Conservation (phyloP, 2,797 vertebrate genomes). For the Spea hammondii region DNA sequence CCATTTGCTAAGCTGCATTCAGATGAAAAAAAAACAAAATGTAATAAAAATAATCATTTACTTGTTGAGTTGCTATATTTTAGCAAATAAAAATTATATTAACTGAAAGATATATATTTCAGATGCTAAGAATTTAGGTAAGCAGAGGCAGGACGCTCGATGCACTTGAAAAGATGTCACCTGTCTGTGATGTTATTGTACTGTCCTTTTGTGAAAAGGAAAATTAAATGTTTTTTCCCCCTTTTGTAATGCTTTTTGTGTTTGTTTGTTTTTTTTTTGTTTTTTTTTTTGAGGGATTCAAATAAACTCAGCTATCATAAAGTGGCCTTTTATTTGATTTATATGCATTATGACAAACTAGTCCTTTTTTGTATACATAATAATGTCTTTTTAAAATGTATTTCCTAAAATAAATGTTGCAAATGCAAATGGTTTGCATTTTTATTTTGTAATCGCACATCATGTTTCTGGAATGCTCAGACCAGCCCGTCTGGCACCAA, state of each 20-base stretch:
- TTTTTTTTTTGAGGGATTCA: constrained; percentile 55
- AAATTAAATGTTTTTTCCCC: constrained; percentile 26
- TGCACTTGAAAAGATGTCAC: constrained; percentile 59
- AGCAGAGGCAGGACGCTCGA: constrained; percentile 55
- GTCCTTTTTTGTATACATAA: constrained; percentile 82
- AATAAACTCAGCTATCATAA: constrained; percentile 61
- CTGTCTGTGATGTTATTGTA: constrained; percentile 50
- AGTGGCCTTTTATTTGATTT: constrained; percentile 78
- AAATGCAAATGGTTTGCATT: constrained; percentile 59
- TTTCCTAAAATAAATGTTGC: constrained; percentile 95
- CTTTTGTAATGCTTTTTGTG: constrained; percentile 27
- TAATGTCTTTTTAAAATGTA: constrained; percentile 84
- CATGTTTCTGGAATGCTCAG: background rate
- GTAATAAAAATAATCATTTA: constrained; percentile 50
- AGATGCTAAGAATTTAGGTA: constrained; percentile 53
- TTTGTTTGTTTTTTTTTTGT: constrained; percentile 38
- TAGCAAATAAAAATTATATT: constrained; percentile 67
- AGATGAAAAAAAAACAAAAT: constrained; percentile 44
- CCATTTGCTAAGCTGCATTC: constrained; percentile 46
- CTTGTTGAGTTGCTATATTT: constrained; percentile 70
- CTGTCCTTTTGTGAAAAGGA: constrained; percentile 38
- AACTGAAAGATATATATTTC: constrained; percentile 59
- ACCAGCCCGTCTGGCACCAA: too few relatives aligned
- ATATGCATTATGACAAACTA: constrained; percentile 80
- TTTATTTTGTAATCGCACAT: constrained; percentile 2